Evolutionary conservation across 2,113 vertebrate genomes (phyloP).

Genomic region (Mobula hypostoma): DNA sequence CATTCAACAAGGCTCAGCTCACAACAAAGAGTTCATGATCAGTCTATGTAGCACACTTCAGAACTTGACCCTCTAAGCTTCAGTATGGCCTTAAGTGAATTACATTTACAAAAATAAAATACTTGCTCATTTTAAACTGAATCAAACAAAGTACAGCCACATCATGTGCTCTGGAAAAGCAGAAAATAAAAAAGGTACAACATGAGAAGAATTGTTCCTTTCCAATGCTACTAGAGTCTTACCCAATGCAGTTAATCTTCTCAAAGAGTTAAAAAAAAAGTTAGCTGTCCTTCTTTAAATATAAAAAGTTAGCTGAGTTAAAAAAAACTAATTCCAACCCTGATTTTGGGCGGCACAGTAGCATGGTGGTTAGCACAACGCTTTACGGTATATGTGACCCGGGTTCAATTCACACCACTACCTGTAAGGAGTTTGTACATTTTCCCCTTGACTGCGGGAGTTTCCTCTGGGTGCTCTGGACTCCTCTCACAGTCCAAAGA

Average conservation of each 20-base stretch:
- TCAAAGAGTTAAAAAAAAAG: background rate
- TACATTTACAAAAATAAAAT: background rate
- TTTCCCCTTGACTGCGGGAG: too few species aligned
- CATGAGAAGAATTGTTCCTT: background rate
- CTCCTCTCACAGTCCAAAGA: too few species aligned
- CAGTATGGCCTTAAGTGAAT: background rate
- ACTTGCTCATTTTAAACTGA: background rate
- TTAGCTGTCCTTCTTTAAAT: background rate
- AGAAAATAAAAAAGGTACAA: background rate
- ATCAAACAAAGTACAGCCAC: background rate
- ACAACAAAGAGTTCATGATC: background rate
- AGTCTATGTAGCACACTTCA: background rate
- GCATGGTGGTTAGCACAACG: too few species aligned
- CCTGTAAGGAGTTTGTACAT: too few species aligned
- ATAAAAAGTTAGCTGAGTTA: too few species aligned
- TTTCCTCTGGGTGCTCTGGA: too few species aligned
- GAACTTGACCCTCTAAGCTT: background rate
- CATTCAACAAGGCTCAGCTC: background rate
- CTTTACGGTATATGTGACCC: too few species aligned
- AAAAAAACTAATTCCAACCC: too few species aligned
- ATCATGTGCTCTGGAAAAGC: background rate
- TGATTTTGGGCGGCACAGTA: too few species aligned
- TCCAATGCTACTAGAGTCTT: background rate
- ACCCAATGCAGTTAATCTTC: background rate
- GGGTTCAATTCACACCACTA: too few species aligned